Conservation (phyloP, 2,113 vertebrate species). For the Microcebus jonahi region DNA sequence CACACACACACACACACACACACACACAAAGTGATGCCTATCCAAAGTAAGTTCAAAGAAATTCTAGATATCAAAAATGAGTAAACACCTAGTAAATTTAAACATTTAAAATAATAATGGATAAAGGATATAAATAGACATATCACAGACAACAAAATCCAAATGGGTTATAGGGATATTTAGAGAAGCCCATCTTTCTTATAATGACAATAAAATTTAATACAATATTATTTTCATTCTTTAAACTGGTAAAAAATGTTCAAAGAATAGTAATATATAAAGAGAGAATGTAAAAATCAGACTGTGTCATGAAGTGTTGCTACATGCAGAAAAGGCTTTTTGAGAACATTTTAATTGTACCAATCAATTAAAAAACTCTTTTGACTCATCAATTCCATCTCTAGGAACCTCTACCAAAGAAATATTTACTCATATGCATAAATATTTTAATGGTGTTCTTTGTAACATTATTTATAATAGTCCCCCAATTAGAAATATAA, state of each 20-base stretch:
- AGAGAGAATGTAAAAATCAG: not conserved
- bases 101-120: not conserved
- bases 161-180: not conserved
- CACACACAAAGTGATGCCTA: too few relatives aligned
- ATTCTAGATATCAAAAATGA: not conserved
- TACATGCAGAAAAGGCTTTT: not conserved
- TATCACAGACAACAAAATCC: not conserved
- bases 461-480: not conserved
- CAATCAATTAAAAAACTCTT: not conserved
- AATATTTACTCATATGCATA: not conserved
- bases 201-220: not conserved
- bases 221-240: not conserved
- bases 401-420: not conserved
- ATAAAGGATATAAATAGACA: not conserved
- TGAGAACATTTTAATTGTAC: not conserved
- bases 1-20: fast-evolving
- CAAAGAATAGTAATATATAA: not conserved
- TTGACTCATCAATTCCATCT: not conserved
- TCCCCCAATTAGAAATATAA: not conserved
- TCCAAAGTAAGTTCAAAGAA: not conserved
- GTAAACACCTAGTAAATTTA: not conserved
- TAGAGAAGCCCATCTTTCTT: not conserved
- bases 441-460: not conserved
- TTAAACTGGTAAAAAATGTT: not conserved
- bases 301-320: not conserved